phyloP scores from a whole-genome alignment of 2,888 invertebrate species.

The Nephrotoma flavescens region DNA sequence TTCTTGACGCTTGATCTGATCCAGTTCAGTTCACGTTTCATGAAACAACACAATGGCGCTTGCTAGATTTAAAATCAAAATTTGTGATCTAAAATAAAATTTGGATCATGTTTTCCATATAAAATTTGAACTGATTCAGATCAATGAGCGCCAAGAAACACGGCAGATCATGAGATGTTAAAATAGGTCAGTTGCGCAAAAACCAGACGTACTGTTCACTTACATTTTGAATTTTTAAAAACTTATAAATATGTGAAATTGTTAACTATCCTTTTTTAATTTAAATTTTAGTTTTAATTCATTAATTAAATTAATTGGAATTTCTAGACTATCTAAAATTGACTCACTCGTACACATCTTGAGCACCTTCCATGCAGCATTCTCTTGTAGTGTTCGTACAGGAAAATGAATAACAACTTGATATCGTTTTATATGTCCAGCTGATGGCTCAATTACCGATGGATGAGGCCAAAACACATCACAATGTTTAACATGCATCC shows the following conservation, averaged over 20 bases:
- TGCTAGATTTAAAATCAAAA: too few species aligned
- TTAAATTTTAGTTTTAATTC: slow-evolving; percentile 8
- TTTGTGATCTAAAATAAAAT: too few species aligned
- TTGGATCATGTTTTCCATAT: too few species aligned
- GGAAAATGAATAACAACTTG: slow-evolving; percentile 24
- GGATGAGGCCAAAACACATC: slow-evolving; percentile 33
- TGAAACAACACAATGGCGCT: too few species aligned
- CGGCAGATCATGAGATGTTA: too few species aligned
- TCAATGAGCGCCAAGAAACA: too few species aligned
- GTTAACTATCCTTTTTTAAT: background rate
- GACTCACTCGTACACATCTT: slow-evolving; percentile 1
- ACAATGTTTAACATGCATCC: slow-evolving; percentile 41
- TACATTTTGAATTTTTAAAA: too few species aligned
- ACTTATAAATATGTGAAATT: background rate
- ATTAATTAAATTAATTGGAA: slow-evolving; percentile 11
- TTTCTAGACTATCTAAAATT: slow-evolving; percentile 9
- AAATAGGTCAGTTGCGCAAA: too few species aligned
- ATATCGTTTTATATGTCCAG: slow-evolving; percentile 16
- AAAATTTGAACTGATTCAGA: too few species aligned
- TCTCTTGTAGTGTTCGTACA: slow-evolving; percentile 21
- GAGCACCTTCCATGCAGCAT: slow-evolving; percentile 19
- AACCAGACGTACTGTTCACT: too few species aligned
- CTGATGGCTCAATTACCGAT: slow-evolving; percentile 16
- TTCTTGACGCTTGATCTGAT: too few species aligned
- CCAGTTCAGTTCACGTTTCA: too few species aligned